Percentiles rank a stretch among this genome's conserved stretches.
phyloP scores from a whole-genome alignment of 2,113 vertebrate genomes.

The Variabilichromis moorii region DNA sequence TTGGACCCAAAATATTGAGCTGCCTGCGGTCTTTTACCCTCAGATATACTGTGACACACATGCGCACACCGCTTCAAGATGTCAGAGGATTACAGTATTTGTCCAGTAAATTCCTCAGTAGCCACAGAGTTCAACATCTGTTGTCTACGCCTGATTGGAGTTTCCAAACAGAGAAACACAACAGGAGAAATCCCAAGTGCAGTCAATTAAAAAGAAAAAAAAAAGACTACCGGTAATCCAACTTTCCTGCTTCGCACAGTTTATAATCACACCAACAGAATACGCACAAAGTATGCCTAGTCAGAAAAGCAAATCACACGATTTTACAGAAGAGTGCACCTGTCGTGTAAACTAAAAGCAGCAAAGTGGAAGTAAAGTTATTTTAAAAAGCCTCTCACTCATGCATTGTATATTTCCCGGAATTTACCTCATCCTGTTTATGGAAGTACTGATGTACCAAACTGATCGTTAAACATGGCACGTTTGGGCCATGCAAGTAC shows the following conservation, averaged over 20 bases:
- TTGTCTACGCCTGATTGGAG: neutral
- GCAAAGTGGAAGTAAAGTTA: neutral
- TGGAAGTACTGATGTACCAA: neutral
- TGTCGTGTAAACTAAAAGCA: neutral
- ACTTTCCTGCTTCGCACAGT: neutral
- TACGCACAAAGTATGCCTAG: neutral
- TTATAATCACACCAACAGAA: neutral
- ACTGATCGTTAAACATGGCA: neutral
- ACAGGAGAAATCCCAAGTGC: neutral
- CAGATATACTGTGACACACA: neutral
- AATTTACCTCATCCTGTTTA: constrained; percentile 14
- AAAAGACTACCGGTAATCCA: neutral
- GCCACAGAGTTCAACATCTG: constrained; percentile 34
- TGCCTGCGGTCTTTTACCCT: neutral
- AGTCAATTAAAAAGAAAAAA: neutral
- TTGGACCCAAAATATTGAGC: neutral
- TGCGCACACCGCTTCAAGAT: neutral
- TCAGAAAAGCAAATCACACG: neutral
- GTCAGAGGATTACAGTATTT: constrained; percentile 34
- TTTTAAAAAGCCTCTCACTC: neutral
- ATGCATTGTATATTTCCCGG: neutral
- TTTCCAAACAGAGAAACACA: neutral
- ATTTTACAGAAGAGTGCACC: neutral
- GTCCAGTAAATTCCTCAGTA: constrained; percentile 30
- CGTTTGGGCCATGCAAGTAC: neutral